Base-by-base conservation (phyloP, 2,888 invertebrate species). In the Cybosia mesomella region DNA sequence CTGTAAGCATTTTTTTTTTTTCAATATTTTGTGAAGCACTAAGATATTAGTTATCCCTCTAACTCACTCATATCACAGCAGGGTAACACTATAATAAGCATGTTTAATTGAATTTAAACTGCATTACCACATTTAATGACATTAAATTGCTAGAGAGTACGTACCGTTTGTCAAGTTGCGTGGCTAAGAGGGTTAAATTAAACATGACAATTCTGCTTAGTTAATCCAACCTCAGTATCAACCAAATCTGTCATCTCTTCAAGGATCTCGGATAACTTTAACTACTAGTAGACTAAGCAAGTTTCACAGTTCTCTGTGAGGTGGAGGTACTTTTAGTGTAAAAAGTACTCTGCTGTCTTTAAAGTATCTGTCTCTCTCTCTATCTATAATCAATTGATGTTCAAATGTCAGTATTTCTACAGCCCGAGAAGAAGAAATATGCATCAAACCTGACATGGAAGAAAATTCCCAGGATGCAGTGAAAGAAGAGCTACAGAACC, bases 401-500 rank as follows among this genome's bases (percentile, higher is more conserved):
- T 15, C 4, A 39, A 18, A 4, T 59, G 18, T 59, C 3, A 24
- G 11, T 36, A 59, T 59, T 59, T 58, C 18, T 22, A 24, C 65
- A 81, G 77, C 60, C 0, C 60, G 57, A 58, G 67, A 79, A 55
- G 74, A 71, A 55, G 80, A 75, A 28, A 21, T 80, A 7, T 81
- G 73, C 71, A 72, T 80, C 8, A 80, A 80, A 55, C 21, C 71
- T 0, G 80, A 80, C 10, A 53, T 59, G 0, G 68, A 71, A 15
- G 71, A 70, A 39, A 72, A 64, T 21, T 57, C 66, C 36, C 63
- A 76, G 49, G 68, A 68, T 43, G 5, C n/a, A 5, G 7, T 36
- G 0, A 73, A 66, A 34, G 54, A 61, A 4, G 79, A 71, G n/a
- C 13, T 18, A 1, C 10, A 22, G 43, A 59, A 0, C 53, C 24